Conservation (phyloP, 2,888 invertebrate genomes). For the Pandemis cinnamomeana region DNA sequence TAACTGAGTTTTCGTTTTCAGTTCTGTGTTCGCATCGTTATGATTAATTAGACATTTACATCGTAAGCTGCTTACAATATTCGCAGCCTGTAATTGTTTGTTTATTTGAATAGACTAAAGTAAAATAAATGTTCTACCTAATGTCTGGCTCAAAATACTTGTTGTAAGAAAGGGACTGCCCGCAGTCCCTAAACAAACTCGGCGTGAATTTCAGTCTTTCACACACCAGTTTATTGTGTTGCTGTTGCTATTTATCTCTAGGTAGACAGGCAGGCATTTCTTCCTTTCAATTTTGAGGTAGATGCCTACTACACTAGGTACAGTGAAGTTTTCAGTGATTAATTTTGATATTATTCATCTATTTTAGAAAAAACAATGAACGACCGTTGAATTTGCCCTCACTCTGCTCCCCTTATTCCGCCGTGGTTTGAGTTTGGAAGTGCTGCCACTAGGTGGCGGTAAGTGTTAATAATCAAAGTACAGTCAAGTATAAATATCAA, state of each 20-base stretch:
- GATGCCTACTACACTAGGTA: no score
- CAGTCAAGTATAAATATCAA: no score
- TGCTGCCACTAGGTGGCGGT: no score
- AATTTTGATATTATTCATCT: no score
- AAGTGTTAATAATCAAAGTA: no score
- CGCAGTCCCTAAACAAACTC: not conserved
- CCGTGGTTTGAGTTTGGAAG: no score
- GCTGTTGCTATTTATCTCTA: not conserved
- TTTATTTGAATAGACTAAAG: not conserved
- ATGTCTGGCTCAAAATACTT: not conserved
- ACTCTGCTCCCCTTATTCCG: no score
- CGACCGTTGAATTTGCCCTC: no score
- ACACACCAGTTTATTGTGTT: not conserved
- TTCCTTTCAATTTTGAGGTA: no score
- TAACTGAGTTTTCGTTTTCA: conserved; percentile 15
- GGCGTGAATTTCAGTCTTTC: not conserved
- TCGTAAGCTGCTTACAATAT: conserved; percentile 9
- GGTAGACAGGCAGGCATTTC: no score
- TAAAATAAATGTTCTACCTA: not conserved
- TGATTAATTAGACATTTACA: conserved; percentile 7
- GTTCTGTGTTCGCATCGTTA: not conserved
- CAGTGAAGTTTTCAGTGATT: no score
- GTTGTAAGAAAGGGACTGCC: not conserved
- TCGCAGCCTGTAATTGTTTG: conserved; percentile 4
- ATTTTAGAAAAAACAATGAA: no score